A percentile compares a stretch with the other conserved stretches of the same genome.
These are phyloP conservation scores for Cotesia congregata DNA, from an alignment of 2,888 invertebrate genomes.

Conservation along the genomic window DNA sequence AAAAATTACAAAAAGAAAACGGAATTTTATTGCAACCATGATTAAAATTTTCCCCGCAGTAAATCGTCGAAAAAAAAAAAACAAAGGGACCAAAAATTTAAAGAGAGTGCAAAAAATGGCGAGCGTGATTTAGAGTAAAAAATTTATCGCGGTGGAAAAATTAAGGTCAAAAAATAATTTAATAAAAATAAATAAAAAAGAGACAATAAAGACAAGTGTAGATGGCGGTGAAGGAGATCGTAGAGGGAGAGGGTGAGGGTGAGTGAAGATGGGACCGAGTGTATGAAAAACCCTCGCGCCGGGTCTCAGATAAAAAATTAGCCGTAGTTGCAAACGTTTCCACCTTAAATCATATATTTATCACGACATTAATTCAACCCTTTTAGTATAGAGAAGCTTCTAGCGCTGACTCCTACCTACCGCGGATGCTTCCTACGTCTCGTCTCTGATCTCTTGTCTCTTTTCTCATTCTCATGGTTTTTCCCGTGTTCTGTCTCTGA, in stretches of 20 bases:
- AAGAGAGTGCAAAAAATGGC: conserved; percentile 52
- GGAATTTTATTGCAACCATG: too few species aligned
- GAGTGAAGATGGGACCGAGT: conserved; percentile 40
- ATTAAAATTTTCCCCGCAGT: background rate
- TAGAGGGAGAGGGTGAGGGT: background rate
- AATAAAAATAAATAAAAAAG: conserved; percentile 49
- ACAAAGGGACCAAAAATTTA: conserved; percentile 59
- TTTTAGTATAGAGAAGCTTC: conserved; percentile 59
- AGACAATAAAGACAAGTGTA: background rate
- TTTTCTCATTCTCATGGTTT: conserved; percentile 33
- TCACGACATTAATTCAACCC: conserved; percentile 72
- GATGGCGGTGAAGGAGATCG: background rate
- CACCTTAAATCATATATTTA: conserved; percentile 71
- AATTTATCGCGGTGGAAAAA: conserved; percentile 55
- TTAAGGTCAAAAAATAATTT: conserved; percentile 54
- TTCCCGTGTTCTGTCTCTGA: background rate
- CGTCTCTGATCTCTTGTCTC: conserved; percentile 33
- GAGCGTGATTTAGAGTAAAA: conserved; percentile 53
- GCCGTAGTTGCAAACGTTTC: conserved; percentile 69
- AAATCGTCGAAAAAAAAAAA: conserved; percentile 38
- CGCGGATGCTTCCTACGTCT: conserved; percentile 41
- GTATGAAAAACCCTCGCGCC: conserved; percentile 57
- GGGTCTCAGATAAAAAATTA: conserved; percentile 71
- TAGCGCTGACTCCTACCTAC: conserved; percentile 26
- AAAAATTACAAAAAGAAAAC: too few species aligned